Evolutionary conservation across 2,888 invertebrate species (phyloP).

Genomic region (Suillia variegata): DNA sequence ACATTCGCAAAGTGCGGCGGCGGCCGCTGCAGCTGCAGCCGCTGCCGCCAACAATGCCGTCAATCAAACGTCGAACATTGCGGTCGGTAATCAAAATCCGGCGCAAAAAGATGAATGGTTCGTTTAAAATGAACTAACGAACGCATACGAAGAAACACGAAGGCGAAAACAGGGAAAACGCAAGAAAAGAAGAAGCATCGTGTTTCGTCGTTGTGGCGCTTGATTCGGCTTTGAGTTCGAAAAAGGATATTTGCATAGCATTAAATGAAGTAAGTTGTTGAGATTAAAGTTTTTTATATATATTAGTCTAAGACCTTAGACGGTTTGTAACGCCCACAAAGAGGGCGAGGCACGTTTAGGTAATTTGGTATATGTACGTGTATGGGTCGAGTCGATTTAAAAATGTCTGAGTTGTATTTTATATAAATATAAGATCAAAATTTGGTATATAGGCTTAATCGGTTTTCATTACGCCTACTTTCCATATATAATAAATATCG

Average conservation of each 20-base stretch:
- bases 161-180: conserved; percentile 7
- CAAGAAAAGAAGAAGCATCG: background rate
- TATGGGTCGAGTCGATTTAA: too few species aligned
- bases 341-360: too few species aligned
- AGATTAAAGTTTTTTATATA: too few species aligned
- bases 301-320: too few species aligned
- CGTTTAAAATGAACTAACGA: conserved; percentile 65
- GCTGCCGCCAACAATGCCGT: conserved; percentile 35
- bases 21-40: conserved; percentile 44
- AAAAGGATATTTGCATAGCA: conserved; percentile 59
- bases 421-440: too few species aligned
- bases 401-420: too few species aligned
- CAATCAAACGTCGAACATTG: conserved; percentile 61
- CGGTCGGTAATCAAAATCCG: conserved; percentile 61
- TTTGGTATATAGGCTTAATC: too few species aligned
- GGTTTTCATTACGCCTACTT: too few species aligned
- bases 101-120: conserved; percentile 92
- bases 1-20: conserved; percentile 63
- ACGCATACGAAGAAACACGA: conserved; percentile 10
- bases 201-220: too few species aligned
- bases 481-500: too few species aligned
- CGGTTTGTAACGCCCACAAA: too few species aligned
- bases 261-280: conserved; percentile 61
- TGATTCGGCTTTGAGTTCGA: conserved; percentile 13
- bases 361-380: too few species aligned